Evolutionary conservation across 2,888 invertebrate genomes (phyloP), one percentile per base, ranked within the genome.

Genomic region (Aromia moschata): DNA sequence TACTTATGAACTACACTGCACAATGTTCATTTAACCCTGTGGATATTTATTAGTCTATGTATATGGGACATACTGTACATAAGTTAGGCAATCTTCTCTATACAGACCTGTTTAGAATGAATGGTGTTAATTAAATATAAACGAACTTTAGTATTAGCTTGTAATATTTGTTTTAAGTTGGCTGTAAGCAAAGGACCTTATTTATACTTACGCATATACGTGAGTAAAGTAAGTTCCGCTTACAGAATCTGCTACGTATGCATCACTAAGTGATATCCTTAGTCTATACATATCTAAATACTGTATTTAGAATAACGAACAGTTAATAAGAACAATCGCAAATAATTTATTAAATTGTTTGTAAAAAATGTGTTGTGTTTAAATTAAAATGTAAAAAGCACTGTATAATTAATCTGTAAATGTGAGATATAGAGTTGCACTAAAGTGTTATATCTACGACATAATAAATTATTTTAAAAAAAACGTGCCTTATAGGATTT

Each of bases 231-330:
- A 44, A 44, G 44, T 44, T 44, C 30, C 41, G 30, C 16, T 45
- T 31, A 31, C 25, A 15, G 25, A 15, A 31, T n/a, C 3, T 7
- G 33, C n/a, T 33, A 33, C n/a, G n/a, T 41, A 9, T 30, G 5
- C 31, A 31, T 52, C 51, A 52, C 41, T 41, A 75, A 76, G 74
- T 76, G 76, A 73, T 72, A 72, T 70, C 76, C 77, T 77, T 77
- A 77, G 77, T 71, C 72, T 68, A 77, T 76, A 78, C 79, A 79
- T 79, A 79, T 79, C 78, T 65, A 38, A 49, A 38, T 49, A 38
- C 38, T 49, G 30, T 33, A 14, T 33, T 33, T 33, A 33, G 5
- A 25, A n/a, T n/a, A n/a, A n/a, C n/a, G 5, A 68, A 71, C 61
- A 55, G 62, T 56, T 68, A 69, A 65, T 69, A 67, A 45, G 60